A percentile compares a stretch with the other conserved stretches of the same genome.
Evolutionary conservation across 2,797 vertebrate genomes (phyloP).

Genomic region (Muscicapa comitata): DNA sequence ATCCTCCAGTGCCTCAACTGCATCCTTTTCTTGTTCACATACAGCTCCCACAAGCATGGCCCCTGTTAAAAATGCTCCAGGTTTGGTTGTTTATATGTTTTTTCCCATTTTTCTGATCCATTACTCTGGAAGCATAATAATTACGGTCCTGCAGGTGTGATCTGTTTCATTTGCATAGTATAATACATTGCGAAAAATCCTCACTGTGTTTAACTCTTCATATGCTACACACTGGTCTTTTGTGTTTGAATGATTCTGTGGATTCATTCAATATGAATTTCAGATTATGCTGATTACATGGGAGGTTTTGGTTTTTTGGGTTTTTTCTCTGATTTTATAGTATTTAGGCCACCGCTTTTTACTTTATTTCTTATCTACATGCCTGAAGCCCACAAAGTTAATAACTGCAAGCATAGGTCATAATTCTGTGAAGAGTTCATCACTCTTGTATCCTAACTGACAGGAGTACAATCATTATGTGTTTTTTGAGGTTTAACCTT

Average conservation of each 20-base stretch:
- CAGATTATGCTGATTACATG: fast-evolving
- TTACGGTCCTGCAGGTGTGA: fast-evolving
- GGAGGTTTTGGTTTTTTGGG: too few species aligned
- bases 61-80: neutral
- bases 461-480: fast-evolving
- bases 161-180: fast-evolving
- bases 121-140: neutral
- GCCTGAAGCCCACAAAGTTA: fast-evolving
- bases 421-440: neutral
- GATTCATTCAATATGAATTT: too few species aligned
- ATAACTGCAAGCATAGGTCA: fast-evolving
- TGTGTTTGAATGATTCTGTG: fast-evolving
- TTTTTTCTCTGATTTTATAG: fast-evolving
- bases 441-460: neutral
- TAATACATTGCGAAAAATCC: fast-evolving
- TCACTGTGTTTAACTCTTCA: fast-evolving
- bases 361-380: fast-evolving
- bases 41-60: fast-evolving
- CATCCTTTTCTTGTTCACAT: neutral
- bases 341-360: neutral
- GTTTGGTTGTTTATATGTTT: fast-evolving
- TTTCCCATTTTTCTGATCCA: fast-evolving
- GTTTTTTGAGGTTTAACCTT: neutral
- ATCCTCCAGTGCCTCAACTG: fast-evolving
- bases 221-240: fast-evolving